These are phyloP conservation scores for Dendroctonus ponderosae DNA, from an alignment of 1,140 invertebrate species.

Conservation along the genomic window DNA sequence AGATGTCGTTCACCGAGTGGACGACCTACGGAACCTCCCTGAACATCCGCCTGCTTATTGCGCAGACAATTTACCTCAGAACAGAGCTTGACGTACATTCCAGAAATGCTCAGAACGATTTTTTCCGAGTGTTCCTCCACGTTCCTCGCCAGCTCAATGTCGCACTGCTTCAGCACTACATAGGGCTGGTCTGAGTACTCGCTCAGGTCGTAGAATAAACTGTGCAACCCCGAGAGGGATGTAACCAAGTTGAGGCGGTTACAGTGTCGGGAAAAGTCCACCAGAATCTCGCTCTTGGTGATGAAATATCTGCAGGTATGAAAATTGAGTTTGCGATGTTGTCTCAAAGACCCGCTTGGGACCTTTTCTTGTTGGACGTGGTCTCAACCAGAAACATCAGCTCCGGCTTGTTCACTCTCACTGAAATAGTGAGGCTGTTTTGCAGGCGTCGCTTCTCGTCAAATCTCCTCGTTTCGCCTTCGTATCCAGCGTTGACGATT, in stretches of 20 bases:
- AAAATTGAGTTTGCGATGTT: not conserved
- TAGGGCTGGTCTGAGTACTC: conserved; percentile 56
- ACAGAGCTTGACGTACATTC: conserved; percentile 71
- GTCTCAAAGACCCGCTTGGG: not conserved
- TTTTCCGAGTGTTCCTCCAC: conserved; percentile 65
- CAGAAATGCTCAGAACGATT: conserved; percentile 60
- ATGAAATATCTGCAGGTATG: conserved; percentile 57
- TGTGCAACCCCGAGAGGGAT: conserved; percentile 66
- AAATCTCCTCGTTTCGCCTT: conserved; percentile 47
- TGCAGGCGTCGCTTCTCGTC: conserved; percentile 45
- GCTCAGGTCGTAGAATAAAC: conserved; percentile 57
- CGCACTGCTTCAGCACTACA: conserved; percentile 66
- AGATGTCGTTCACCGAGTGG: conserved; percentile 60
- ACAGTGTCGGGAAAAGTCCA: conserved; percentile 70
- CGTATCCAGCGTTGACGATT: conserved; percentile 67
- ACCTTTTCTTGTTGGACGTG: conserved; percentile 64
- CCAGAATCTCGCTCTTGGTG: conserved; percentile 68
- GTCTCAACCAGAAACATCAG: conserved; percentile 74
- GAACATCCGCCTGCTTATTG: not conserved
- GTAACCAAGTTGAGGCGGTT: conserved; percentile 65
- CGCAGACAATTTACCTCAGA: conserved; percentile 53
- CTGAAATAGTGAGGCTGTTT: conserved; percentile 63
- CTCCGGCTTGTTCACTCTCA: conserved; percentile 74
- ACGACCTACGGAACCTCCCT: conserved; percentile 50
- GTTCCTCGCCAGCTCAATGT: conserved; percentile 67